Evolutionary conservation across 2,888 invertebrate species (phyloP).

Genomic region (Timema podura): DNA sequence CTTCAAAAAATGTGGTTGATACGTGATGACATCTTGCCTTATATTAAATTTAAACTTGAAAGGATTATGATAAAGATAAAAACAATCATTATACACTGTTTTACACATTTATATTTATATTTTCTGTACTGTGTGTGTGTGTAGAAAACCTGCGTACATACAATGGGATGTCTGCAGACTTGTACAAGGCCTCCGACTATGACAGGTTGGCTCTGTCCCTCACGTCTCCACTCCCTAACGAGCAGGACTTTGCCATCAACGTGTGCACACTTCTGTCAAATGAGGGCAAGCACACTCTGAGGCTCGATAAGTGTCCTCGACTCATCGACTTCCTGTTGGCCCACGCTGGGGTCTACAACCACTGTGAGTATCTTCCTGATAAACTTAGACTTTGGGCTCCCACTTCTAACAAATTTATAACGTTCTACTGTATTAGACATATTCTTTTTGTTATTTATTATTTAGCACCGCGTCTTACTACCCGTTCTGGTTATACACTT

Average conservation of each 20-base stretch:
- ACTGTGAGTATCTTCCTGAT: constrained; percentile 56
- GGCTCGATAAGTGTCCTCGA: constrained; percentile 79
- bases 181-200: constrained; percentile 70
- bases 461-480: no score
- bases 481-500: no score
- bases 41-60: no score
- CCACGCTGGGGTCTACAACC: constrained; percentile 90
- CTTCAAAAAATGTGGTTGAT: no score
- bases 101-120: no score
- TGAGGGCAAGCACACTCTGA: constrained; percentile 84
- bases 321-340: constrained; percentile 85
- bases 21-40: no score
- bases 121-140: constrained; percentile 31
- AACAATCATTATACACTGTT: no score
- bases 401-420: neutral
- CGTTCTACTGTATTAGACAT: no score
- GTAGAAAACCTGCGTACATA: constrained; percentile 59
- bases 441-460: no score
- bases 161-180: constrained; percentile 62
- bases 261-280: constrained; percentile 94
- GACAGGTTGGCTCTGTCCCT: constrained; percentile 86
- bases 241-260: constrained; percentile 97
- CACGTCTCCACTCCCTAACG: constrained; percentile 94
- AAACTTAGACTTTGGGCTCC: neutral
- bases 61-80: no score